These are phyloP conservation scores for Ariopsis seemanni DNA, from an alignment of 2,113 vertebrate genomes.

Conservation along the genomic window DNA sequence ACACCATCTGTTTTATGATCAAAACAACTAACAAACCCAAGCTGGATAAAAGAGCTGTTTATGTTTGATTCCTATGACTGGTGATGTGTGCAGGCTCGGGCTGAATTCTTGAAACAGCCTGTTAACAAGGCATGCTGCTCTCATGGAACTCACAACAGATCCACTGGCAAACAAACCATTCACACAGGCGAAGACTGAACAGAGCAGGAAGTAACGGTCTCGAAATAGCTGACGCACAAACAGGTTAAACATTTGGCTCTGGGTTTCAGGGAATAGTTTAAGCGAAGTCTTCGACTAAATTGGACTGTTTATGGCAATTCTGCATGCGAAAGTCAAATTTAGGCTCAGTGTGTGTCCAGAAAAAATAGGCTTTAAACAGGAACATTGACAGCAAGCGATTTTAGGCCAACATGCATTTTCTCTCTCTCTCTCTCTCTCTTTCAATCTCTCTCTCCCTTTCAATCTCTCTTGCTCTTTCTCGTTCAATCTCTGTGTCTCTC, in stretches of 20 bases:
- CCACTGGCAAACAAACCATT: neutral
- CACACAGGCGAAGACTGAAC: neutral
- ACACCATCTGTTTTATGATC: slow-evolving; percentile 1
- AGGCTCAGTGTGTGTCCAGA: neutral
- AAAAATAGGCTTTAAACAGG: neutral
- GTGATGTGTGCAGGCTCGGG: neutral
- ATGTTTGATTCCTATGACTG: neutral
- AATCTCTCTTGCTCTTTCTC: too few relatives aligned
- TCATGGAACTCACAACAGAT: neutral
- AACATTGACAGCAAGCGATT: neutral
- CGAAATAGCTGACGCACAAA: neutral
- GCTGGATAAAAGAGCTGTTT: neutral
- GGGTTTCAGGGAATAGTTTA: neutral
- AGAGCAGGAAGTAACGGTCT: neutral
- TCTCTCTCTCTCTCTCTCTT: neutral
- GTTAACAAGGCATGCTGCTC: neutral
- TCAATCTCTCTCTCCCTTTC: too few relatives aligned
- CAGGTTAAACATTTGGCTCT: neutral
- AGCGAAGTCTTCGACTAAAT: neutral
- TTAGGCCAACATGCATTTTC: neutral
- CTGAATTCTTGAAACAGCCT: neutral
- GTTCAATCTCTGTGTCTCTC: too few relatives aligned
- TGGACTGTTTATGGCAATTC: neutral
- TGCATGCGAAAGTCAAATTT: neutral
- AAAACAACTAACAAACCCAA: neutral